Evolutionary conservation across 2,888 invertebrate genomes (phyloP).

Genomic region (Prionchulus punctatus): DNA sequence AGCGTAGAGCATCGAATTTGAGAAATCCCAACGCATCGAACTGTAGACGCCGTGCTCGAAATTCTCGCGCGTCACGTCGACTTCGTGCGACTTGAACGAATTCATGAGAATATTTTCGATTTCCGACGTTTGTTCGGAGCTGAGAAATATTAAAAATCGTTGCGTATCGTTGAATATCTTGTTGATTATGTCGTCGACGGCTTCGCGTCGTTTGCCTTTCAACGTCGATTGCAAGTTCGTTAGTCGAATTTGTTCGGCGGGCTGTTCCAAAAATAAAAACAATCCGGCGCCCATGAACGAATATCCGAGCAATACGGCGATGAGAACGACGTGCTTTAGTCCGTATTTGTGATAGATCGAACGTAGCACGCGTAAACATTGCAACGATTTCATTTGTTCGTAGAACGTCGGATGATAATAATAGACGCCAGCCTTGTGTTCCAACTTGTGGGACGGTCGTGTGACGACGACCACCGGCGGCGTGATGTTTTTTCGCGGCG

Average conservation of each 20-base stretch:
- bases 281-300: constrained; percentile 8
- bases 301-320: constrained; percentile 6
- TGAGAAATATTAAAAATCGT: constrained; percentile 21
- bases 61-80: constrained; percentile 21
- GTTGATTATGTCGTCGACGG: constrained; percentile 19
- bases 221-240: not conserved
- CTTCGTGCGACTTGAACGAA: constrained; percentile 18
- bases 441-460: too few relatives aligned
- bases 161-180: constrained; percentile 24
- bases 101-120: constrained; percentile 13
- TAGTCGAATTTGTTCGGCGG: not conserved
- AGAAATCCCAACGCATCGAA: constrained; percentile 21
- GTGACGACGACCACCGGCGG: too few relatives aligned
- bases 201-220: constrained; percentile 16
- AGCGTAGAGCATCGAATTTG: constrained; percentile 28
- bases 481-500: too few relatives aligned
- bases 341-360: constrained; percentile 9
- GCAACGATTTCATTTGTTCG: too few relatives aligned
- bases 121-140: constrained; percentile 17
- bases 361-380: not conserved
- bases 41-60: constrained; percentile 21
- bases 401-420: too few relatives aligned
- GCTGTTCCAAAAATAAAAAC: constrained; percentile 6
- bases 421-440: too few relatives aligned
- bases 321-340: constrained; percentile 7